Conservation (phyloP, 2,113 vertebrate species). For the Cairina moschata region DNA sequence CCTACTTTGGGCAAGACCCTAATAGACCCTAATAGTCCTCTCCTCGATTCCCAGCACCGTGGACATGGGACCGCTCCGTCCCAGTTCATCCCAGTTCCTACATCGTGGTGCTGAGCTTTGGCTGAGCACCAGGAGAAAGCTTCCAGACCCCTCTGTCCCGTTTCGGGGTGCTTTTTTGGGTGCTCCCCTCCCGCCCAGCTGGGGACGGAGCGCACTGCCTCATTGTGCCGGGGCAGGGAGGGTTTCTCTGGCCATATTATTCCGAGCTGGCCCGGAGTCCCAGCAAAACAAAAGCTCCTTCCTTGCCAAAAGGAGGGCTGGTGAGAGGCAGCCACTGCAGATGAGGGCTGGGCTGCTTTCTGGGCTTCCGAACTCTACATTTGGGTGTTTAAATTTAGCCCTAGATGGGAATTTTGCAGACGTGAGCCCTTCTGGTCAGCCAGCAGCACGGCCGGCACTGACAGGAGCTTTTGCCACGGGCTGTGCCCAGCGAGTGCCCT, state of each 20-base stretch:
- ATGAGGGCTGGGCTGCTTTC: neutral
- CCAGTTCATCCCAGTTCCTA: neutral
- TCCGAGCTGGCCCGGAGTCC: neutral
- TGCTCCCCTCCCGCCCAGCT: constrained; percentile 13
- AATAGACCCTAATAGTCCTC: neutral
- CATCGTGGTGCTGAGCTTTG: too few relatives aligned
- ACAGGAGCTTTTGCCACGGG: neutral
- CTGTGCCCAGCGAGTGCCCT: neutral
- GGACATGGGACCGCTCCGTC: neutral
- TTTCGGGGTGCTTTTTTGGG: neutral
- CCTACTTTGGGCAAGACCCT: neutral
- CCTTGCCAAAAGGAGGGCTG: constrained; percentile 46
- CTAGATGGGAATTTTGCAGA: neutral
- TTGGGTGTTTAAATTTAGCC: constrained; percentile 52
- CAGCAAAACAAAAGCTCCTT: constrained; percentile 52
- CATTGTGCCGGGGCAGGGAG: constrained; percentile 23
- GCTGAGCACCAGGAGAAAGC: too few relatives aligned
- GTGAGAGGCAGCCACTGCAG: neutral
- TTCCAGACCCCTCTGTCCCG: neutral
- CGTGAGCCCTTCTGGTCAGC: neutral
- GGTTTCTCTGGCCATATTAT: neutral
- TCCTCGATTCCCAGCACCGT: neutral
- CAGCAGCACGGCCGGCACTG: neutral
- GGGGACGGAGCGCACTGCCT: neutral
- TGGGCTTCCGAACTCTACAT: neutral